Conservation (phyloP, 2,113 vertebrate species). For the Chrysochloris asiatica region DNA sequence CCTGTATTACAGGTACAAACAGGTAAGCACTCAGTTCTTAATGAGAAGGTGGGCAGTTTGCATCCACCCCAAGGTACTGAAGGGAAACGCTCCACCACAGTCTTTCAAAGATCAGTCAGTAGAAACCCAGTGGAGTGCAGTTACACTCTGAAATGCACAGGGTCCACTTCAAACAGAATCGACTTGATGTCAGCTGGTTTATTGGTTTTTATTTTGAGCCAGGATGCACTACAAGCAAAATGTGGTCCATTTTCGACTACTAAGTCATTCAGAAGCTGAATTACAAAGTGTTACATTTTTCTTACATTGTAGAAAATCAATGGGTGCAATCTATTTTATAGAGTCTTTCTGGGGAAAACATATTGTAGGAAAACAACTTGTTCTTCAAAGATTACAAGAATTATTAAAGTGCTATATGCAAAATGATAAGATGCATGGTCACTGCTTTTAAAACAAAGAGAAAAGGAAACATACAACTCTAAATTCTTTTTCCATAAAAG, state of each 20-base stretch:
- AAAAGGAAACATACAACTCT: slow-evolving; percentile 35
- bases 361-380: slow-evolving; percentile 47
- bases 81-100: too few relatives aligned
- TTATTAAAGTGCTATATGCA: slow-evolving; percentile 52
- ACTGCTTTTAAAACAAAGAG: slow-evolving; percentile 37
- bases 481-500: not conserved
- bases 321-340: not conserved
- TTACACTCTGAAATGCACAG: too few relatives aligned
- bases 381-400: slow-evolving; percentile 4
- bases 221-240: not conserved
- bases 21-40: too few relatives aligned
- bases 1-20: too few relatives aligned
- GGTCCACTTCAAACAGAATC: too few relatives aligned
- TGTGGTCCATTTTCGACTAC: not conserved
- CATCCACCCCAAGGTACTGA: too few relatives aligned
- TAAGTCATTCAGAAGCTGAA: not conserved
- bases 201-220: not conserved
- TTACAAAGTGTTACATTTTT: not conserved
- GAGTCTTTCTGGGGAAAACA: slow-evolving; percentile 20
- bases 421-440: slow-evolving; percentile 27
- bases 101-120: too few relatives aligned
- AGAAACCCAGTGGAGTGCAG: too few relatives aligned
- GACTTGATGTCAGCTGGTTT: too few relatives aligned
- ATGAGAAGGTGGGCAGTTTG: too few relatives aligned
- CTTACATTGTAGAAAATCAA: not conserved